A percentile compares a stretch with the other conserved stretches of the same genome.
phyloP scores from a whole-genome alignment of 1,140 invertebrate genomes.

The Papilio dardanus region DNA sequence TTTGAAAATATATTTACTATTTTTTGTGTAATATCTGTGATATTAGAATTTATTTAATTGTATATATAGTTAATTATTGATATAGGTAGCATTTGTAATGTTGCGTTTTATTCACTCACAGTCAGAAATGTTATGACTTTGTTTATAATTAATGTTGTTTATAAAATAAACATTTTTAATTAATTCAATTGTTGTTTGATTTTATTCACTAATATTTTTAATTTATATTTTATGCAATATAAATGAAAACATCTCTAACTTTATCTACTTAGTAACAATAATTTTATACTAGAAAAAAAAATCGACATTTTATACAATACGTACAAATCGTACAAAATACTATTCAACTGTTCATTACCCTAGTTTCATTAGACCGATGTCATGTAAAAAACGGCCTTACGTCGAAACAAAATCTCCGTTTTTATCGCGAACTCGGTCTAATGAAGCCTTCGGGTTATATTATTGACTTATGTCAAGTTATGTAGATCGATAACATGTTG shows the following conservation, averaged over 20 bases:
- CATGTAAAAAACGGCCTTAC: too few relatives aligned
- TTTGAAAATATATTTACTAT: slow-evolving; percentile 33
- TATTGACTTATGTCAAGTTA: not conserved
- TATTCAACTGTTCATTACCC: not conserved
- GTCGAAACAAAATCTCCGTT: too few relatives aligned
- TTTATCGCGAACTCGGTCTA: too few relatives aligned
- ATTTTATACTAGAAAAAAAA: too few relatives aligned
- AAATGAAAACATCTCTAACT: not conserved
- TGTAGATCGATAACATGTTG: slow-evolving; percentile 16
- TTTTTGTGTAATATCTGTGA: slow-evolving; percentile 61
- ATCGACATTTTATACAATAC: not conserved
- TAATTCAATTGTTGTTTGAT: slow-evolving; percentile 3
- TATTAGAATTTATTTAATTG: slow-evolving; percentile 64
- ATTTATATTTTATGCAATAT: not conserved
- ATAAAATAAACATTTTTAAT: slow-evolving; percentile 74
- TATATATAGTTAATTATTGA: slow-evolving; percentile 54
- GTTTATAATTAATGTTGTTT: slow-evolving; percentile 72
- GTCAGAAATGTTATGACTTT: slow-evolving; percentile 70
- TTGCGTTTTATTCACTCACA: slow-evolving; percentile 63
- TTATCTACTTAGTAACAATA: too few relatives aligned
- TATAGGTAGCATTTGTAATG: slow-evolving; percentile 57
- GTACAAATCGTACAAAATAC: not conserved
- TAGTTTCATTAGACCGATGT: too few relatives aligned
- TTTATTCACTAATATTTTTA: not conserved
- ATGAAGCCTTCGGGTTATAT: too few relatives aligned